Conservation (phyloP, 2,113 vertebrate genomes). For the Callionymus lyra region DNA sequence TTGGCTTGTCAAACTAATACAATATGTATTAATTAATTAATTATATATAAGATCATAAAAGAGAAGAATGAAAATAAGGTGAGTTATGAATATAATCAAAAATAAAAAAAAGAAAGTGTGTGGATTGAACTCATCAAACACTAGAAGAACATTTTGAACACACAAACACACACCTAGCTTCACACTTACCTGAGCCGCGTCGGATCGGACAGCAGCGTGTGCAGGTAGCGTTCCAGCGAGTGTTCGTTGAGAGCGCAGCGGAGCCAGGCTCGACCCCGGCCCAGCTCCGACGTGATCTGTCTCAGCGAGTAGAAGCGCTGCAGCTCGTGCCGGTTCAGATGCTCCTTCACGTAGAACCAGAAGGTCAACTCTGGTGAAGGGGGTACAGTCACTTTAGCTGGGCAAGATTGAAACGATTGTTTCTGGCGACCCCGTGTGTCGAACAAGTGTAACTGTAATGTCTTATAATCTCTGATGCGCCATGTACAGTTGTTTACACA, state of each 20-base stretch:
- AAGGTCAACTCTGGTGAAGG: constrained; percentile 77
- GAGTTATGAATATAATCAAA: not conserved
- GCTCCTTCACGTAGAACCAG: constrained; percentile 93
- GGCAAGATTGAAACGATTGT: no score
- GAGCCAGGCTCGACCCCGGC: constrained; percentile 90
- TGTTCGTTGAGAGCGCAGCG: constrained; percentile 94
- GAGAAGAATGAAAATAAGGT: no score
- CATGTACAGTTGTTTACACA: no score
- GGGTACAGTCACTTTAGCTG: not conserved
- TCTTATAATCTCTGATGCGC: no score
- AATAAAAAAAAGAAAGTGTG: not conserved
- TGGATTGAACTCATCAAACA: no score
- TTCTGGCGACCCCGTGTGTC: no score
- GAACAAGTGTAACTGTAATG: no score
- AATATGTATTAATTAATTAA: no score
- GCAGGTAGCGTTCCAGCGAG: constrained; percentile 90
- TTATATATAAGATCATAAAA: no score
- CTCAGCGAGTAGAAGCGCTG: constrained; percentile 86
- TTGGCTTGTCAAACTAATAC: no score
- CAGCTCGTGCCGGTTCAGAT: constrained; percentile 87
- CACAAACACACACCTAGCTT: not conserved
- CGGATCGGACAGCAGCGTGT: constrained; percentile 82
- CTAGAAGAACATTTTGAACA: not conserved
- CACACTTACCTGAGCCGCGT: constrained; percentile 74
- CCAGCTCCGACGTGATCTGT: constrained; percentile 79